Base-by-base conservation (phyloP, 2,113 vertebrate species). In the Columba livia region DNA sequence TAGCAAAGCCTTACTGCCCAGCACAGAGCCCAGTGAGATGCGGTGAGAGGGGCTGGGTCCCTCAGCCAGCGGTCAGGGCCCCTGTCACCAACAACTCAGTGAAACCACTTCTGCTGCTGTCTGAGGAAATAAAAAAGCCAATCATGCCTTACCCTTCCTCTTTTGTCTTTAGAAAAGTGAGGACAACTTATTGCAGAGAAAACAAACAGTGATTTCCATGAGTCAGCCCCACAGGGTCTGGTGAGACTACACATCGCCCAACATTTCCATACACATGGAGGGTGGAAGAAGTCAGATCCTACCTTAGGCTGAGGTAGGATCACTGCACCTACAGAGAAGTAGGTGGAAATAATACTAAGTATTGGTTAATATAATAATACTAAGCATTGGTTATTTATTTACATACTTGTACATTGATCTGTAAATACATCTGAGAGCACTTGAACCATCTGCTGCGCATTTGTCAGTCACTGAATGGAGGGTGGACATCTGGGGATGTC, bases 371-470 rank as follows among this genome's bases (percentile, higher is more conserved):
- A 40, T 40, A 40, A 40, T 40, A 40, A 40, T 40, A 40, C 40
- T 40, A 40, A 40, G 40, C 40, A 5, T 23, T 51, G 32, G 58
- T 75, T 94, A 79, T 82, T 96, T 95, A 86, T 90, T 92, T 89
- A 78, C 9, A 0, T 85, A 61, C 53, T 89, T 95, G 87, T 74
- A 62, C 88, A 95, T 81, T 96, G 90, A 96, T 93, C 90, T 88
- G 51, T 90, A 93, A 96, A 92, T 83, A 88, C 72, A 88, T 94
- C 79, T 38, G 40, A 65, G 95, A 93, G 88, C 88, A 90, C 91
- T 96, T 90, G 47, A 20, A 77, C 91, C 95, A 95, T 95, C 90
- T 97, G 89, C 88, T 75, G 19, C 25, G 2, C 81, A 89, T 91
- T 90, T 94, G 89, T 87, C 80, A 89, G 82, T 69, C 87, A 50